Percentiles rank a stretch among this genome's conserved stretches.
Conservation (phyloP, 2,888 invertebrate species). For the Andrena bicolor region DNA sequence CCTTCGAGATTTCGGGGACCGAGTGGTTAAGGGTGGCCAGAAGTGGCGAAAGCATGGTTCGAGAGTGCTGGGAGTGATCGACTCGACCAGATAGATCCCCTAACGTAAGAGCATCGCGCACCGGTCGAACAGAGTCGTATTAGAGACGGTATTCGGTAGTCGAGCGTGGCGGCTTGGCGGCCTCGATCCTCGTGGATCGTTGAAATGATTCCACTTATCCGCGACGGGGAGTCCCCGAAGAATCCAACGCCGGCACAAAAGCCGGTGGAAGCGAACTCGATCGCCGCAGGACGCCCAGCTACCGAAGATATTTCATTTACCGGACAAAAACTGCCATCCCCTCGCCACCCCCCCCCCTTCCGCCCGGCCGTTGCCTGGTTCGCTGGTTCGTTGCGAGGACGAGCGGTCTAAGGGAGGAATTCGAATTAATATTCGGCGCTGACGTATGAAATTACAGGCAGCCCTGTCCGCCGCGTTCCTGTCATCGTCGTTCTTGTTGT, state of each 20-base stretch:
- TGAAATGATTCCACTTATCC: constrained; percentile 83
- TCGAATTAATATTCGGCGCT: constrained; percentile 85
- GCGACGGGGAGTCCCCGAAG: constrained; percentile 80
- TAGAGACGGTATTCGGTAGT: constrained; percentile 66
- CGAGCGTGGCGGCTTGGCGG: constrained; percentile 49
- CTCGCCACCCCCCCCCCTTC: constrained; percentile 11
- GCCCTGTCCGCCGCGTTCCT: constrained; percentile 65
- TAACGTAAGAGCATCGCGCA: constrained; percentile 18
- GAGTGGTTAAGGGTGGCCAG: background rate
- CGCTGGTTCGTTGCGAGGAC: constrained; percentile 34
- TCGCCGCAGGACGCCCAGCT: constrained; percentile 80
- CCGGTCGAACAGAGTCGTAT: constrained; percentile 50
- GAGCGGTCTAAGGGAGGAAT: constrained; percentile 76
- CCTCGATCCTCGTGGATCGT: constrained; percentile 71
- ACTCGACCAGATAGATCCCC: constrained; percentile 40
- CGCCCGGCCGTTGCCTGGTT: constrained; percentile 34
- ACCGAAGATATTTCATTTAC: constrained; percentile 84
- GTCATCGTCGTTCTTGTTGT: constrained; percentile 46
- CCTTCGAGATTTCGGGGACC: background rate
- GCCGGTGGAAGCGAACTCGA: constrained; percentile 77
- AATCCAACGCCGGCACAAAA: constrained; percentile 76
- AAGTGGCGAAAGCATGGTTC: too few species aligned
- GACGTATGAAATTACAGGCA: constrained; percentile 83
- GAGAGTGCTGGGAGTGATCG: constrained; percentile 31
- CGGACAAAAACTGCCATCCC: constrained; percentile 75